Base-by-base conservation (phyloP, 2,888 invertebrate species). In the Branchellion lobata region DNA sequence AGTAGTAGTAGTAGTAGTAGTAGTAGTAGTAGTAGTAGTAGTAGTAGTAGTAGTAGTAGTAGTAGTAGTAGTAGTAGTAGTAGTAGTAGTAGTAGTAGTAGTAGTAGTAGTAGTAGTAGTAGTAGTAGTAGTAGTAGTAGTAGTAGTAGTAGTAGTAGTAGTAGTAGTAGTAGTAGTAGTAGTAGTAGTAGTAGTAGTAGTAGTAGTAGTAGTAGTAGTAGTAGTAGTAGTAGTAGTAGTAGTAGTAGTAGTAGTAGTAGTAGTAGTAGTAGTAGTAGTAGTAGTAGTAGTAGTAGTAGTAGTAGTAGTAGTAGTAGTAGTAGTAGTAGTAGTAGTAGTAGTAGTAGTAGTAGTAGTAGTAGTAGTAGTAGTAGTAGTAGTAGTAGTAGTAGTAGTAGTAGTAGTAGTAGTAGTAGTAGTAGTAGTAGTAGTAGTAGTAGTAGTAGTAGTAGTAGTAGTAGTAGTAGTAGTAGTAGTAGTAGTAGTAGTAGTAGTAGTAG, bases 91-190 rank as follows among this genome's bases (percentile, higher is more conserved):
- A 77, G 29, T 78, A 78, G 72, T 34, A 78, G 29, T 77, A 69
- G 47, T 40, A 74, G 47, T 74, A 74, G 72, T 72, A 72, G 72
- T 18, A 72, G 72, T 72, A 72, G 72, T 72, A 72, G 78, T 78
- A 78, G 69, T 78, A 78, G 78, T 78, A 78, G 78, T 78, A 78
- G 78, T 78, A 78, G 78, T 78, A 78, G 78, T 77, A 77, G 68
- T 77, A 74, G 68, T 77, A 77, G 61, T 77, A 69, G 68, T 69
- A 77, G 68, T 71, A 77, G 68, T 1, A 77, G 68, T 77, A 74
- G 69, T 77, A 77, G 77, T 77, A 77, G 65, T 77, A 77, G 77
- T 77, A 77, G 77, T 76, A 0, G 77, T 77, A 74, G 77, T 71
- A 71, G 68, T 74, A 73, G 69, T 78, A 47, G 78, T 69, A 74